These are phyloP conservation scores for Mycteria americana DNA, from an alignment of 2,797 vertebrate species.

Conservation along the genomic window DNA sequence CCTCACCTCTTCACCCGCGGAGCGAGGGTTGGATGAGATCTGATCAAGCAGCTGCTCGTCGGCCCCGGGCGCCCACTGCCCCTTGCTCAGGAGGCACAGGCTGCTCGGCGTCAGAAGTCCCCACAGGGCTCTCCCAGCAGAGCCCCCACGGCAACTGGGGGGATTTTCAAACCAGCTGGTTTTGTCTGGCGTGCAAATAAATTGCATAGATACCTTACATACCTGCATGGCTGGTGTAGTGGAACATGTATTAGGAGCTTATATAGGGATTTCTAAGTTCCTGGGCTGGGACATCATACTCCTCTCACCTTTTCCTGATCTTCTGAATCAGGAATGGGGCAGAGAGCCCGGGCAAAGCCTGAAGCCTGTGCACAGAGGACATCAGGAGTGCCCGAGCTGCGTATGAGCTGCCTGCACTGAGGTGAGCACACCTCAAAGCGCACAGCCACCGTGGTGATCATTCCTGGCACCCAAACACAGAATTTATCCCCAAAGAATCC, in stretches of 20 bases:
- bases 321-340: not conserved
- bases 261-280: not conserved
- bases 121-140: fast-evolving
- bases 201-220: not conserved
- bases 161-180: not conserved
- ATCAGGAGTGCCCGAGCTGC: not conserved
- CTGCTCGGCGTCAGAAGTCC: not conserved
- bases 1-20: not conserved
- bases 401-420: not conserved
- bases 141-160: not conserved
- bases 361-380: not conserved
- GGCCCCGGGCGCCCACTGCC: not conserved
- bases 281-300: not conserved
- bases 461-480: not conserved
- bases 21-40: not conserved
- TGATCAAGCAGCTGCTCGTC: conserved; percentile 5
- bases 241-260: not conserved
- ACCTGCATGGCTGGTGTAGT: not conserved
- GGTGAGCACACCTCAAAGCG: not conserved
- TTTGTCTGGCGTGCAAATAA: not conserved
- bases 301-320: not conserved
- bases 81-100: not conserved
- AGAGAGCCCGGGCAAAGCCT: not conserved
- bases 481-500: not conserved
- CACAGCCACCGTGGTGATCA: fast-evolving